phyloP scores from a whole-genome alignment of 2,797 vertebrate genomes.

The Argentina silus region DNA sequence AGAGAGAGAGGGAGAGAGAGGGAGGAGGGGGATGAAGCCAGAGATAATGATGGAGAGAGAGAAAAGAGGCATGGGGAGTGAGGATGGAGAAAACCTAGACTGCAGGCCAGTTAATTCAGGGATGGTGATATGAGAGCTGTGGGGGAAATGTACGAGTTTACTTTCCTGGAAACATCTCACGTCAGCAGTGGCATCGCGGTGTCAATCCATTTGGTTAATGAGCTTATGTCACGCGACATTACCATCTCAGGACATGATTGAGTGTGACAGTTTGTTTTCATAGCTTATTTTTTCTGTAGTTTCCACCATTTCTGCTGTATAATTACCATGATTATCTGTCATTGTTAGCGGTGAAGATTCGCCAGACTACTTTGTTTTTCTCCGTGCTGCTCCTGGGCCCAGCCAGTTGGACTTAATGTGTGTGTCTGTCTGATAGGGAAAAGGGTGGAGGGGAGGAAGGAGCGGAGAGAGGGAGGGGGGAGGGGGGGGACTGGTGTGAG shows the following conservation, averaged over 20 bases:
- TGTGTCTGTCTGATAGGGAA: neutral
- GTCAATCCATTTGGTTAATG: conserved; percentile 19
- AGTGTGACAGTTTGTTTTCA: conserved; percentile 31
- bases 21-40: neutral
- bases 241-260: conserved; percentile 21
- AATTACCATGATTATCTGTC: conserved; percentile 16
- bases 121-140: neutral
- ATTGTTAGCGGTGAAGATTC: conserved; percentile 21
- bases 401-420: neutral
- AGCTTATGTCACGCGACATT: conserved; percentile 20
- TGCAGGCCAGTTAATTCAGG: neutral
- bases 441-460: too few relatives aligned
- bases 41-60: neutral
- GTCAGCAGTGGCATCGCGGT: conserved; percentile 11
- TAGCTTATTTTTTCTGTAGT: conserved; percentile 32
- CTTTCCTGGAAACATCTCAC: neutral
- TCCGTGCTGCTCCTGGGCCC: neutral
- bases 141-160: neutral
- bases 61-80: neutral
- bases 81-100: neutral
- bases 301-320: conserved; percentile 11
- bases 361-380: neutral
- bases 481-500: too few relatives aligned
- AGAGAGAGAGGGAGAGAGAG: too few relatives aligned
- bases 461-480: too few relatives aligned